A percentile compares a stretch with the other conserved stretches of the same genome.
Conservation (phyloP, 2,888 invertebrate species). For the Palloptera scutellata region DNA sequence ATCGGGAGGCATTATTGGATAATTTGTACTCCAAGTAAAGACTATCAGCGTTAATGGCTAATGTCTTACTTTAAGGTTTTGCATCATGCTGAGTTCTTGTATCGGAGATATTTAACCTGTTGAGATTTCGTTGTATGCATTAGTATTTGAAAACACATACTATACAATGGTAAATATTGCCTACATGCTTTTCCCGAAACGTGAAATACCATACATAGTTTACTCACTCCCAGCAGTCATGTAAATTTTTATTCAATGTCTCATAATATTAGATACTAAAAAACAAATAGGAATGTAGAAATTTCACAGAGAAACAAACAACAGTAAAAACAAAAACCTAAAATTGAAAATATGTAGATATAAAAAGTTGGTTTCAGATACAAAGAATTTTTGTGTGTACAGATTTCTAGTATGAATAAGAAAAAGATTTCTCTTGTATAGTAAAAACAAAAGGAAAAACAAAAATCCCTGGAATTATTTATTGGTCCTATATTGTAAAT, state of each 20-base stretch:
- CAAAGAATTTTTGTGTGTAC: slow-evolving; percentile 25
- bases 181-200: not conserved
- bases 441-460: not conserved
- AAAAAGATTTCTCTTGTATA: not conserved
- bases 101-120: not conserved
- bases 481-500: slow-evolving; percentile 2
- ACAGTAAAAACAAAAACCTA: not conserved
- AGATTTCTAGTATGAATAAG: not conserved
- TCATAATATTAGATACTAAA: slow-evolving; percentile 15
- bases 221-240: slow-evolving; percentile 27
- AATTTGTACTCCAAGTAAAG: too few relatives aligned
- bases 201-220: too few relatives aligned
- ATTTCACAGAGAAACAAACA: not conserved
- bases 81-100: not conserved
- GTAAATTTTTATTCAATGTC: slow-evolving; percentile 35
- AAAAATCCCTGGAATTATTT: not conserved
- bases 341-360: not conserved
- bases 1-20: too few relatives aligned
- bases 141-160: too few relatives aligned
- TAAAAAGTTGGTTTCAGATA: slow-evolving; percentile 35
- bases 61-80: too few relatives aligned
- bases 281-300: too few relatives aligned
- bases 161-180: too few relatives aligned
- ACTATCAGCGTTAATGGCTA: not conserved
- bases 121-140: too few relatives aligned